Evolutionary conservation across 2,888 invertebrate genomes (phyloP).

Genomic region (Ichneumoninae sp.): DNA sequence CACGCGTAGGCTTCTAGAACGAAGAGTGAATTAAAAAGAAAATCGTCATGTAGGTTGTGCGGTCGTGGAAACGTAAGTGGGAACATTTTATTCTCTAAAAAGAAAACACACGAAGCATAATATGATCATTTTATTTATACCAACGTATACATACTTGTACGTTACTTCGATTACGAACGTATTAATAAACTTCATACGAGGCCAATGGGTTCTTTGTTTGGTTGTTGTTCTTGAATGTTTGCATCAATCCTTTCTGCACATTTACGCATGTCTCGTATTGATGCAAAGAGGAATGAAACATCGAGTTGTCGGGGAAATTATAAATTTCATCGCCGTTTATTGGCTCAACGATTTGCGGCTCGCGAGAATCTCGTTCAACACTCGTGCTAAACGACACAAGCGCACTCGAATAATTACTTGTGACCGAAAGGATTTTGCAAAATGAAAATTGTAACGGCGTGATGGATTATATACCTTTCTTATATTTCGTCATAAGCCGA

Average conservation of each 20-base stretch:
- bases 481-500: constrained; percentile 64
- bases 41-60: neutral
- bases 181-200: constrained; percentile 73
- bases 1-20: neutral
- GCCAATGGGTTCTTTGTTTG: constrained; percentile 60
- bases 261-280: constrained; percentile 14
- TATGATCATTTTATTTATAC: constrained; percentile 75
- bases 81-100: constrained; percentile 64
- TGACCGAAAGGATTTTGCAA: constrained; percentile 29
- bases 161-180: constrained; percentile 72
- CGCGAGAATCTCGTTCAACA: neutral
- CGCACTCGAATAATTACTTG: constrained; percentile 15
- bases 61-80: constrained; percentile 55
- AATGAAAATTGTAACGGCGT: constrained; percentile 41
- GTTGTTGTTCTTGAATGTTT: constrained; percentile 22
- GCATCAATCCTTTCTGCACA: neutral
- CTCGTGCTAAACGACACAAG: constrained; percentile 39
- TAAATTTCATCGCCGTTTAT: neutral
- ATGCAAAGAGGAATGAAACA: constrained; percentile 47
- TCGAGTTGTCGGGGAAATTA: constrained; percentile 6
- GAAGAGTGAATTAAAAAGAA: neutral
- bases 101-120: constrained; percentile 69
- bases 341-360: neutral
- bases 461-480: constrained; percentile 52
- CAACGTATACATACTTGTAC: constrained; percentile 73